Evolutionary conservation across 2,797 vertebrate species (phyloP).

Genomic region (Diplodus puntazzo): DNA sequence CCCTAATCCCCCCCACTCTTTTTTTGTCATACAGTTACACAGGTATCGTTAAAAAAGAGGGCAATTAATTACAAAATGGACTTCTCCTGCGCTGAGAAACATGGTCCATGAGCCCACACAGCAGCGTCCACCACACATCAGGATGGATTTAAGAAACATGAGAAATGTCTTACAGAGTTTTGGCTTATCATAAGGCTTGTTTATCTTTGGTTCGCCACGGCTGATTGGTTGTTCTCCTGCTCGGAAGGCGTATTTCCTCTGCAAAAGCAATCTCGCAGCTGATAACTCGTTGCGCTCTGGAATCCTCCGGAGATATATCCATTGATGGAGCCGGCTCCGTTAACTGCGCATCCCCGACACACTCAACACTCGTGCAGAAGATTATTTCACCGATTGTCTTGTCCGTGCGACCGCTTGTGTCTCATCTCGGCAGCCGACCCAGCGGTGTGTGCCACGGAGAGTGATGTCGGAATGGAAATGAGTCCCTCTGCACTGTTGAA

Average conservation of each 20-base stretch:
- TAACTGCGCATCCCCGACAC: slow-evolving; percentile 57
- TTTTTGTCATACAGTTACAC: slow-evolving; percentile 32
- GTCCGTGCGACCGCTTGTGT: slow-evolving; percentile 29
- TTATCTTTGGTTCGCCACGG: slow-evolving; percentile 83
- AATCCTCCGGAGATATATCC: slow-evolving; percentile 73
- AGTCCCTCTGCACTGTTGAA: slow-evolving; percentile 68
- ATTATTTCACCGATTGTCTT: slow-evolving; percentile 34
- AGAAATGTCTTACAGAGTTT: slow-evolving; percentile 80
- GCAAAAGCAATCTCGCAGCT: slow-evolving; percentile 68
- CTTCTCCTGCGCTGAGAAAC: neutral
- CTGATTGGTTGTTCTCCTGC: slow-evolving; percentile 77
- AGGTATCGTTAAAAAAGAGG: slow-evolving; percentile 12
- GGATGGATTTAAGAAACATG: slow-evolving; percentile 13
- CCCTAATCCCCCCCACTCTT: neutral
- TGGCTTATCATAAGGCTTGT: slow-evolving; percentile 84
- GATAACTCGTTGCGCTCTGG: slow-evolving; percentile 67
- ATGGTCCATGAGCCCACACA: slow-evolving; percentile 6
- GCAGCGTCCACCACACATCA: neutral
- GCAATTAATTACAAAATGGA: slow-evolving; percentile 8
- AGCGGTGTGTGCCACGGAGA: slow-evolving; percentile 59
- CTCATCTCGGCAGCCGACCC: slow-evolving; percentile 60
- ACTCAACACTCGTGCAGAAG: slow-evolving; percentile 2
- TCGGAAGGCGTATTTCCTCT: slow-evolving; percentile 81
- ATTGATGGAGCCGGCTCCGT: slow-evolving; percentile 70
- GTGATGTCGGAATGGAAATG: slow-evolving; percentile 77